Base-by-base conservation (phyloP, 2,888 invertebrate genomes). In the Aporophyla lueneburgensis region DNA sequence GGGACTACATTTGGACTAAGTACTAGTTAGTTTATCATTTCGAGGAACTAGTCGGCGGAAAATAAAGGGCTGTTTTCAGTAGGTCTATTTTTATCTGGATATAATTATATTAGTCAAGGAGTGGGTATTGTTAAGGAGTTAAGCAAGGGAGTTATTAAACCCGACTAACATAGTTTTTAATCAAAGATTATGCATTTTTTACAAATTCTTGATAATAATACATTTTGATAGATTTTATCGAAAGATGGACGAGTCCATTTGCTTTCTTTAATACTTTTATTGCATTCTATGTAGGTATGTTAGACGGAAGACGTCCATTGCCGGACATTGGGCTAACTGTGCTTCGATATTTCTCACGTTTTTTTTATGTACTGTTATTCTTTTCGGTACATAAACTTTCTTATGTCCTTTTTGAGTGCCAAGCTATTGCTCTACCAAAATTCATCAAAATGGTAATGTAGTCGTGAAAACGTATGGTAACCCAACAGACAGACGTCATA, bases 1-100 rank as follows among this genome's bases (percentile, higher is more conserved):
- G 27, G 33, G 24, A 53, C 59, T 72, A 62, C 61, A 69, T 68
- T 82, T 71, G 59, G 71, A 71, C 24, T 56, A 43, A 61, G 80
- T 81, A 46, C 63, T n/a, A 14, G 51, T 27, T 63, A 63, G 33
- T 63, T 33, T 58, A 56, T 40, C 14, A n/a, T n/a, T n/a, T n/a
- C n/a, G n/a, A 78, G 10, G 16, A 78, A 14, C 12, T n/a, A 10
- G 33, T n/a, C 33, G 51, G 9, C 10, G 21, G 21, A 21, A 27
- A 9, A 49, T 9, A 9, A 51, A 27, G 27, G 49, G 7, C 27
- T 21, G 46, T 6, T 19, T 49, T 49, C 12, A 66, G 49, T 66
- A 51, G 14, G 21, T 5, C 7, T 27, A 51, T 21, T 66, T 66
- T 66, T 2, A 5, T 27, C 27, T 49, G 21, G 7, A 21, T 49